Evolutionary conservation across 2,888 invertebrate genomes (phyloP).

Genomic region (Smittia aterrima): DNA sequence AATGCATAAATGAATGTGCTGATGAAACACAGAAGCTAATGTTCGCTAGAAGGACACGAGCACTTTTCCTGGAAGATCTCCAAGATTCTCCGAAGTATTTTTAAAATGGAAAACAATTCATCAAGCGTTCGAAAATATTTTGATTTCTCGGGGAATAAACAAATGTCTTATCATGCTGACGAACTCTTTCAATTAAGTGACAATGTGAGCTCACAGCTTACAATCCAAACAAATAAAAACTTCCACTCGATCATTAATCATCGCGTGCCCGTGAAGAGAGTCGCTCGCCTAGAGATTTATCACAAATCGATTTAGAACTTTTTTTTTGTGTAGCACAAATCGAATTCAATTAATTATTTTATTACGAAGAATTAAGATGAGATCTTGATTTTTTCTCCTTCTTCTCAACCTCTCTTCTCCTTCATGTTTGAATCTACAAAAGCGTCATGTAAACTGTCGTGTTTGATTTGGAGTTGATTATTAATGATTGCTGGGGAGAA

Average conservation of each 20-base stretch:
- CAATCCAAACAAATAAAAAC: slow-evolving; percentile 6
- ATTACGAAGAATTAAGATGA: slow-evolving; percentile 41
- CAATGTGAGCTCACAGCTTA: background rate
- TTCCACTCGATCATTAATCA: slow-evolving; percentile 34
- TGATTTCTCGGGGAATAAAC: background rate
- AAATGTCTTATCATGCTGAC: slow-evolving; percentile 12
- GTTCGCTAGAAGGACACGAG: background rate
- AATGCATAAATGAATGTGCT: background rate
- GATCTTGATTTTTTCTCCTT: slow-evolving; percentile 29
- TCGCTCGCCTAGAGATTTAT: slow-evolving; percentile 20
- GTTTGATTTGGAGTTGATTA: slow-evolving; percentile 24
- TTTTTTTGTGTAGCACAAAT: slow-evolving; percentile 15
- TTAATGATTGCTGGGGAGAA: slow-evolving; percentile 26
- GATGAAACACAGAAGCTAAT: slow-evolving; percentile 11
- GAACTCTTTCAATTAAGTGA: slow-evolving; percentile 21
- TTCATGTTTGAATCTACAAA: slow-evolving; percentile 23
- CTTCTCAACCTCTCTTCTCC: background rate
- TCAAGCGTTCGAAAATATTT: background rate
- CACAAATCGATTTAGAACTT: slow-evolving; percentile 22
- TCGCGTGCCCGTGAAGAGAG: background rate
- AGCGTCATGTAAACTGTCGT: slow-evolving; percentile 35
- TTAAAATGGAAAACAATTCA: background rate
- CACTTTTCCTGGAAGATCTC: background rate
- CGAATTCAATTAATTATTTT: slow-evolving; percentile 41
- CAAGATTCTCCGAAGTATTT: background rate